Base-by-base conservation (phyloP, 2,113 vertebrate genomes). In the Neolamprologus sp. region DNA sequence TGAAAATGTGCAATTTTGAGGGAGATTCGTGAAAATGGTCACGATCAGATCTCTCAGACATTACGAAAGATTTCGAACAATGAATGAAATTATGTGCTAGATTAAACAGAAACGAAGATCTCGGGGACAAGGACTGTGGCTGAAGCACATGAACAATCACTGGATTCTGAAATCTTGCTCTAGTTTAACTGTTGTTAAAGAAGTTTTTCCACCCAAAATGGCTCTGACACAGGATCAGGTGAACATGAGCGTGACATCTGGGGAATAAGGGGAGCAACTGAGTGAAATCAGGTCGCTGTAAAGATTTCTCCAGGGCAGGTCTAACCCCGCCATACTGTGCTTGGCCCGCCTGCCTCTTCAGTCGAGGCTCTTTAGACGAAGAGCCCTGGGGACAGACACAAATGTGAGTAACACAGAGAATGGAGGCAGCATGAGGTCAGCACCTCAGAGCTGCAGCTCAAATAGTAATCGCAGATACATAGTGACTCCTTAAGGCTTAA, bases 271-370 rank as follows among this genome's bases (percentile, higher is more conserved):
- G 82, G 60, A 87, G 90, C 57, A 83, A 68, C 35, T 54, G 42
- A 80, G 57, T 83, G 55, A 87, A 91, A 95, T 88, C 88, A 94
- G 94, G 95, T 93, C 90, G 73, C 84, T 9, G 60, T 53, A 91
- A 85, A 83, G 87, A 92, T 91, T 92, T 93, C 95, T 95, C 88
- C 89, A 80, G 94, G 92, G 93, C 83, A 88, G 68, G 88, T 89
- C 93, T 92, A 85, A 95, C 94, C 91, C 75, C 78, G 23, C 84
- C 88, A 75, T 88, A 83, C 92, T 80, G 90, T 4, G 65, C 88
- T 88, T 85, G 92, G 93, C 90, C 89, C 65, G 84, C 55, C 88
- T 86, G 90, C 87, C 89, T 89, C 84, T 87, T 75, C 85, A 49
- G 86, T 37, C 54, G 68, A 4, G 85, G 85, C 85, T 92, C 87